A percentile compares a stretch with the other conserved stretches of the same genome.
Evolutionary conservation across 53 echinoderm and acorn worm species (phyloP).

Genomic region (Arbacia lixula): DNA sequence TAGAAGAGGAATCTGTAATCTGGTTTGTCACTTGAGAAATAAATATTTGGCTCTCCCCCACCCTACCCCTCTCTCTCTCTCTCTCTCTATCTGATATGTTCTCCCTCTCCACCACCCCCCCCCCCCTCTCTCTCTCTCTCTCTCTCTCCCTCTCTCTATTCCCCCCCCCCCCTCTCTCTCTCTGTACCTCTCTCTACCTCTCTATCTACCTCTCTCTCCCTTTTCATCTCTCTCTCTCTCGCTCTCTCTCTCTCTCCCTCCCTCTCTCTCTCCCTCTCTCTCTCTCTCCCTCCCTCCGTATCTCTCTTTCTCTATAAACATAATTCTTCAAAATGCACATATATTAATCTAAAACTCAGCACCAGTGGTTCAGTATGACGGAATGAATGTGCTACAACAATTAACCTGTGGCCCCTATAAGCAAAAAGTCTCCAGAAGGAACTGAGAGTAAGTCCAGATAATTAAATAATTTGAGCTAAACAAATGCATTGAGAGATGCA

Average conservation of each 20-base stretch:
- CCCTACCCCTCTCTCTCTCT: neutral
- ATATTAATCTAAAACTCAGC: too few species aligned
- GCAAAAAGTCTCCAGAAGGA: too few species aligned
- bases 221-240: neutral
- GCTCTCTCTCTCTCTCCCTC: neutral
- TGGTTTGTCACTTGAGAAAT: too few species aligned
- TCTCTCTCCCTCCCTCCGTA: neutral
- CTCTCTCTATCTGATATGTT: neutral
- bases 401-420: too few species aligned
- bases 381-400: too few species aligned
- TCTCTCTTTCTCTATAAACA: neutral
- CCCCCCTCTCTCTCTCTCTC: neutral
- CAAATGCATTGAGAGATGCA: too few species aligned
- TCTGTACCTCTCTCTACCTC: neutral
- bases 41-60: neutral
- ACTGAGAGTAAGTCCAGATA: too few species aligned
- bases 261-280: neutral
- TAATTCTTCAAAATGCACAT: too few species aligned
- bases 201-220: neutral
- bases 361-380: too few species aligned
- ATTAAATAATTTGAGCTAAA: too few species aligned
- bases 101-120: neutral
- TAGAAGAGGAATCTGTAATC: too few species aligned
- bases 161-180: neutral
- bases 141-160: neutral